These are phyloP conservation scores for Phytoseiulus persimilis DNA, from an alignment of 2,888 invertebrate genomes.

Conservation along the genomic window DNA sequence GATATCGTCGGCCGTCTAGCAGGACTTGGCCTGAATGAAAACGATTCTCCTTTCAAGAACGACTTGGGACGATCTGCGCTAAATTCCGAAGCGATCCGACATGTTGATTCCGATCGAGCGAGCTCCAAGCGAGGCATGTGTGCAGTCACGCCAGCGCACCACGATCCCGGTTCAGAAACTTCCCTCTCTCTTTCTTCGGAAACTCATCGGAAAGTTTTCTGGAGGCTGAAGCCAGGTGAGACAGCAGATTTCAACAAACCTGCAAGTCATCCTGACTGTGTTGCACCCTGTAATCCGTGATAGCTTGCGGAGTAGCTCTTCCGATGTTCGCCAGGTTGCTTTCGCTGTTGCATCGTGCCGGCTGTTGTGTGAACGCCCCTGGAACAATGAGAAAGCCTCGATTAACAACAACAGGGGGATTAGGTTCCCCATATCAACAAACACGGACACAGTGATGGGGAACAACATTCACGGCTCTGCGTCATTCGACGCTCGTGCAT, in stretches of 20 bases:
- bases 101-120: background rate
- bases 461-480: background rate
- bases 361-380: slow-evolving; percentile 35
- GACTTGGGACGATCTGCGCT: background rate
- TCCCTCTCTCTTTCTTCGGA: background rate
- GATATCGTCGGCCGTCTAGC: background rate
- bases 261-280: slow-evolving; percentile 36
- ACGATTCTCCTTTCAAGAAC: background rate
- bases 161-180: background rate
- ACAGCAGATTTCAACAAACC: background rate
- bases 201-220: too few relatives aligned
- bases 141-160: background rate
- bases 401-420: background rate
- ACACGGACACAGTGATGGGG: background rate
- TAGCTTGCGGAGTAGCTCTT: background rate
- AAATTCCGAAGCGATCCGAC: background rate
- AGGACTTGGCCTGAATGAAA: background rate
- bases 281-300: background rate
- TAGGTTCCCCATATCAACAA: too few relatives aligned
- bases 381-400: background rate
- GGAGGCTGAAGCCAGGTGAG: too few relatives aligned
- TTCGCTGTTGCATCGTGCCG: slow-evolving; percentile 34
- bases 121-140: background rate
- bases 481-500: background rate
- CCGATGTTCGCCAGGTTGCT: slow-evolving; percentile 31